Percentiles rank a stretch among this genome's conserved stretches.
These are phyloP conservation scores for Cylloceria caligata DNA, from an alignment of 2,888 invertebrate genomes.

Conservation along the genomic window DNA sequence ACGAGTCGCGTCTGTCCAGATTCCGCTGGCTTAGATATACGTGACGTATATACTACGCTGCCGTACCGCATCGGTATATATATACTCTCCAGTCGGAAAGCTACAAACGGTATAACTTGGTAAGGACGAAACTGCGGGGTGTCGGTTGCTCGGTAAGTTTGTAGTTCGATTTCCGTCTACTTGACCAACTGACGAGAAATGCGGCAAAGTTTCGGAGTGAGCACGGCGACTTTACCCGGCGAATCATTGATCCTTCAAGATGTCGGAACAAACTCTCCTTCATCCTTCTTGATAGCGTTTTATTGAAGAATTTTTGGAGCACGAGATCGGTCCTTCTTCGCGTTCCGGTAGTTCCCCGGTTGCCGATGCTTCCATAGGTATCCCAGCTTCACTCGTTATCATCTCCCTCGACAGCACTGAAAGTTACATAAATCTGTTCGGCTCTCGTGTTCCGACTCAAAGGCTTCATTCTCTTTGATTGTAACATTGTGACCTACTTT, in stretches of 20 bases:
- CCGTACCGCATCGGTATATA: background rate
- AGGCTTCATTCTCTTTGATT: background rate
- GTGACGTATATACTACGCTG: background rate
- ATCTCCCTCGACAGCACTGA: background rate
- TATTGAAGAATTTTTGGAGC: background rate
- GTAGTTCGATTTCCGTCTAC: conserved; percentile 3
- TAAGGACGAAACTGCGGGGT: background rate
- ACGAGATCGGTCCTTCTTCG: background rate
- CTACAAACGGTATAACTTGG: conserved; percentile 9
- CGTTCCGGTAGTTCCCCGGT: background rate
- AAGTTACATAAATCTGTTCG: background rate
- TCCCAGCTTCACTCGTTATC: background rate
- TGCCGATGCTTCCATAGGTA: background rate
- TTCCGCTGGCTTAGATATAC: background rate
- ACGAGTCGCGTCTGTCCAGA: conserved; percentile 41
- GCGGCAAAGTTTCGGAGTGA: background rate
- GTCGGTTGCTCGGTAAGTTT: conserved; percentile 11
- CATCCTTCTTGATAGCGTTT: background rate
- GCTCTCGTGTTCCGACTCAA: background rate
- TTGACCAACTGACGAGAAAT: conserved; percentile 37
- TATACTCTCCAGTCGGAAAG: background rate
- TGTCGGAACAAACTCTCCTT: conserved; percentile 22
- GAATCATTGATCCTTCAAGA: conserved; percentile 25
- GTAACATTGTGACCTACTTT: conserved; percentile 18
- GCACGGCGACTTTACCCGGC: conserved; percentile 1